Percentiles rank a stretch among this genome's conserved stretches.
These are phyloP conservation scores for Melanophora roralis DNA, from an alignment of 2,888 invertebrate species.

Conservation along the genomic window DNA sequence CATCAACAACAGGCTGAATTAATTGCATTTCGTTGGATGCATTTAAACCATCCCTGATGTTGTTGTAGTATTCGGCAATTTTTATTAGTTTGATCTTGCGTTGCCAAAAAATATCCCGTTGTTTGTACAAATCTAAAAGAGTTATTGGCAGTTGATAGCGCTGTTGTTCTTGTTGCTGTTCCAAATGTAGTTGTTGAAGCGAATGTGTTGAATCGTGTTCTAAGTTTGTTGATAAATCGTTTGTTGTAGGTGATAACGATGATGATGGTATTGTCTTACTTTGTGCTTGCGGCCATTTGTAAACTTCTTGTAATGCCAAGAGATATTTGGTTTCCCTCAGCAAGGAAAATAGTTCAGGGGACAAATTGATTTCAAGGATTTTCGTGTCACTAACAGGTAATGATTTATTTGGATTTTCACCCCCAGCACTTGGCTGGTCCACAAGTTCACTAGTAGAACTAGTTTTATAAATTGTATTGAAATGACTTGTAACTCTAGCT, in stretches of 20 bases:
- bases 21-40: slow-evolving; percentile 85
- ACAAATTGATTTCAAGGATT: slow-evolving; percentile 69
- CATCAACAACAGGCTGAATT: slow-evolving; percentile 85
- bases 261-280: not conserved
- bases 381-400: slow-evolving; percentile 48
- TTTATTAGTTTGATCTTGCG: slow-evolving; percentile 78
- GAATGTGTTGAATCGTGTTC: slow-evolving; percentile 26
- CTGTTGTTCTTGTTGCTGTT: slow-evolving; percentile 41
- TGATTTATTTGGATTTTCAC: slow-evolving; percentile 37
- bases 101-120: slow-evolving; percentile 71
- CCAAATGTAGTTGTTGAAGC: slow-evolving; percentile 4
- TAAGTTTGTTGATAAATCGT: slow-evolving; percentile 34
- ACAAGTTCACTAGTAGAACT: not conserved
- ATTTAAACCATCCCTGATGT: slow-evolving; percentile 80
- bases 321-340: slow-evolving; percentile 90
- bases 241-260: slow-evolving; percentile 36
- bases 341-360: slow-evolving; percentile 82
- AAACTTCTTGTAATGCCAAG: slow-evolving; percentile 79
- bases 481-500: not conserved
- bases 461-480: not conserved
- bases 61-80: slow-evolving; percentile 88
- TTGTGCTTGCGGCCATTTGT: slow-evolving; percentile 17
- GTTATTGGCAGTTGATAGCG: slow-evolving; percentile 65
- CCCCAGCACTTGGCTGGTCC: not conserved
- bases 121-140: slow-evolving; percentile 68